phyloP scores from a whole-genome alignment of 2,797 vertebrate genomes.

The Danionella dracula region DNA sequence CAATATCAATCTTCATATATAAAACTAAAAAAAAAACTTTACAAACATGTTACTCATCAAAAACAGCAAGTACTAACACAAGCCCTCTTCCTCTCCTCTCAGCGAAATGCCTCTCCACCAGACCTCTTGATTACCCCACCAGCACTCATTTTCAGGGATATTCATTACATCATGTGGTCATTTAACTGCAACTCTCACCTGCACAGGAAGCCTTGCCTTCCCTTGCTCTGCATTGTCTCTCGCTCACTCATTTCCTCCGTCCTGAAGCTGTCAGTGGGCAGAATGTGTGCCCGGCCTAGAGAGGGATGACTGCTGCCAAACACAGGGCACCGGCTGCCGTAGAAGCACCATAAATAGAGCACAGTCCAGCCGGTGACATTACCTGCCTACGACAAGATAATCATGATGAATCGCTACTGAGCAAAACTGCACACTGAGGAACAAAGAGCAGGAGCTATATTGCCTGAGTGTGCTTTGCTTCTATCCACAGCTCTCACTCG shows the following conservation, averaged over 20 bases:
- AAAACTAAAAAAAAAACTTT: too few relatives aligned
- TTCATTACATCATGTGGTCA: conserved; percentile 39
- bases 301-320: conserved; percentile 38
- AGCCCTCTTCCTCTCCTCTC: conserved; percentile 1
- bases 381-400: conserved; percentile 68
- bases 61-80: too few relatives aligned
- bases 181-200: conserved; percentile 33
- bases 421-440: conserved; percentile 54
- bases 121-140: neutral
- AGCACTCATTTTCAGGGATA: conserved; percentile 31
- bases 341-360: conserved; percentile 45
- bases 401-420: conserved; percentile 68
- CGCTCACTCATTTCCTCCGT: neutral
- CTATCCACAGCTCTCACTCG: conserved; percentile 25
- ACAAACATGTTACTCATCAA: too few relatives aligned
- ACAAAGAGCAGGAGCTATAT: conserved; percentile 56
- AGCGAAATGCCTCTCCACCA: neutral
- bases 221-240: neutral
- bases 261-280: conserved; percentile 30
- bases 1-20: too few relatives aligned
- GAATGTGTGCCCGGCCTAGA: conserved; percentile 29
- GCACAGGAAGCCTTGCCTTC: conserved; percentile 1
- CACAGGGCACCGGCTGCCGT: conserved; percentile 31
- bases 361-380: conserved; percentile 61
- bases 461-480: conserved; percentile 27